Conservation (phyloP, 2,113 vertebrate genomes). For the Osmerus mordax region DNA sequence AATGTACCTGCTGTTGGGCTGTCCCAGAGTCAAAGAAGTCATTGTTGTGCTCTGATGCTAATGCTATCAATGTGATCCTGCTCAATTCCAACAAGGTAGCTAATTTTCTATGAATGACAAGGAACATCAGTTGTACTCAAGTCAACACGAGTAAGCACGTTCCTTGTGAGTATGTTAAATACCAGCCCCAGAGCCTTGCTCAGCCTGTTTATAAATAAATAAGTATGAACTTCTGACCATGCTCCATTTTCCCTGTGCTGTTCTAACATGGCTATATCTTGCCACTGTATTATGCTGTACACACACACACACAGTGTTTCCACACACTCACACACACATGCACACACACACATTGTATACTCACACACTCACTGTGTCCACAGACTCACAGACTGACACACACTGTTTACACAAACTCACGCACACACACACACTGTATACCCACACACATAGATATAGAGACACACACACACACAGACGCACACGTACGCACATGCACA, state of each 20-base stretch:
- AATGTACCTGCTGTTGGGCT: no score
- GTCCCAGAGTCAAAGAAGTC: background rate
- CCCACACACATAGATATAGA: no score
- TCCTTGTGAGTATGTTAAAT: conserved; percentile 8
- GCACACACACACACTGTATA: no score
- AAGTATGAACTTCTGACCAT: conserved; percentile 45
- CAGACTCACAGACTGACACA: background rate
- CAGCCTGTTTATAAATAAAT: conserved; percentile 52
- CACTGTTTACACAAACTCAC: background rate
- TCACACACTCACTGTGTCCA: background rate
- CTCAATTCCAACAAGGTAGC: background rate
- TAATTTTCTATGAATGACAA: background rate
- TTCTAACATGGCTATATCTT: background rate
- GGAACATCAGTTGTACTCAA: background rate
- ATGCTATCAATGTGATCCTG: background rate
- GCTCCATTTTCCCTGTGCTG: conserved; percentile 25
- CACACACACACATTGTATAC: background rate
- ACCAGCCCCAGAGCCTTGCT: conserved; percentile 9
- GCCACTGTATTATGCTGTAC: background rate
- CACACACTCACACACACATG: background rate
- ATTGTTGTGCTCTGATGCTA: background rate
- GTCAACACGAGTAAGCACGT: background rate
- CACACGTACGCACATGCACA: conserved; percentile 2
- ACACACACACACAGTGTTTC: background rate
- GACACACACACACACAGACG: conserved; percentile 20